phyloP scores from a whole-genome alignment of 1,140 invertebrate species.

The Hylyphantes graminicola region DNA sequence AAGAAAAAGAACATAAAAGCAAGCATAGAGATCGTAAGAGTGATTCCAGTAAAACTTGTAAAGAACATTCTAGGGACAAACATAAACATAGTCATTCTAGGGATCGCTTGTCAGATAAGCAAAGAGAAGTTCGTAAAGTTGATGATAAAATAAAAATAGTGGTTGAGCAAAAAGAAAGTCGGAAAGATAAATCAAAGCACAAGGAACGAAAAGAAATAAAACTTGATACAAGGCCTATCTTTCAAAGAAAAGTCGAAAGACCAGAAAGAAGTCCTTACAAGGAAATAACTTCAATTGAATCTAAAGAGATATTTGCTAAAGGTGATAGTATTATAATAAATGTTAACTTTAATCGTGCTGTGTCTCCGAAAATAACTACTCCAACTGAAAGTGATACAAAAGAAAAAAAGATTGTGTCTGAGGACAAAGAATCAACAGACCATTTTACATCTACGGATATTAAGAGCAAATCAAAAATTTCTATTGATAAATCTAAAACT shows the following conservation, averaged over 20 bases:
- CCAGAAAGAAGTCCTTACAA: slow-evolving; percentile 33
- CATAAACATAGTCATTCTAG: slow-evolving; percentile 45
- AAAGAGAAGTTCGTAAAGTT: slow-evolving; percentile 63
- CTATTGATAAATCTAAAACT: slow-evolving; percentile 26
- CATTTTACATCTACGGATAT: background rate
- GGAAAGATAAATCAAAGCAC: slow-evolving; percentile 58
- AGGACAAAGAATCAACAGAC: slow-evolving; percentile 27
- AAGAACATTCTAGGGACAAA: slow-evolving; percentile 58
- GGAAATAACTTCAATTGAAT: slow-evolving; percentile 62
- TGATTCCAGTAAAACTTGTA: slow-evolving; percentile 28
- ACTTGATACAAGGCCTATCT: slow-evolving; percentile 51
- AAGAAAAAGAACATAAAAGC: slow-evolving; percentile 53
- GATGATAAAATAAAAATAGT: slow-evolving; percentile 69
- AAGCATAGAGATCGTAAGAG: slow-evolving; percentile 52
- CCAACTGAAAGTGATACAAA: slow-evolving; percentile 2
- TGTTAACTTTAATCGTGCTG: slow-evolving; percentile 79
- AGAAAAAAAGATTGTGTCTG: slow-evolving; percentile 18
- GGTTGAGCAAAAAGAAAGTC: slow-evolving; percentile 53
- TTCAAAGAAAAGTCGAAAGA: slow-evolving; percentile 43
- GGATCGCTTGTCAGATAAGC: slow-evolving; percentile 50
- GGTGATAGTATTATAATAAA: slow-evolving; percentile 92
- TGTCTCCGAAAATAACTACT: slow-evolving; percentile 39
- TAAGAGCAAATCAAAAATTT: slow-evolving; percentile 33
- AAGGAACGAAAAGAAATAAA: slow-evolving; percentile 53
- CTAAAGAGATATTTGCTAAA: slow-evolving; percentile 89